These are phyloP conservation scores for Amphipoea oculea DNA, from an alignment of 2,888 invertebrate genomes.

Conservation along the genomic window DNA sequence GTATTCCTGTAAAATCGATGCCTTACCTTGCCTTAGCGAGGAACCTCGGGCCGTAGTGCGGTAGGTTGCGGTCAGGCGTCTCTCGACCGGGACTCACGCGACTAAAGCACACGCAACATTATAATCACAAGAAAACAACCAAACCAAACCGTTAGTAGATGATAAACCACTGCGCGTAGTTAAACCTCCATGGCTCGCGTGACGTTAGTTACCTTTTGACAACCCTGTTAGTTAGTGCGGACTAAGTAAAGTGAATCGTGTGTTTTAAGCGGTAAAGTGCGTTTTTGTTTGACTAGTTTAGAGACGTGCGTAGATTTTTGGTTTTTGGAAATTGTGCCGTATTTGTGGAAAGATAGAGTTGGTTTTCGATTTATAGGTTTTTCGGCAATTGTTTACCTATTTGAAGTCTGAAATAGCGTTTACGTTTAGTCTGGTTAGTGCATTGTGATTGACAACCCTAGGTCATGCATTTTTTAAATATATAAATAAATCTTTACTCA, in stretches of 20 bases:
- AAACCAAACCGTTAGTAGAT: constrained; percentile 71
- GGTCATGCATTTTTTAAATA: constrained; percentile 47
- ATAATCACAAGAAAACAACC: constrained; percentile 77
- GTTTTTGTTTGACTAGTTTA: constrained; percentile 27
- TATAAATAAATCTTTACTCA: constrained; percentile 15
- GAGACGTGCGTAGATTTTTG: background rate
- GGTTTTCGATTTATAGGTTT: constrained; percentile 21
- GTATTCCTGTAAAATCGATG: constrained; percentile 34
- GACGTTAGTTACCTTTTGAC: constrained; percentile 56
- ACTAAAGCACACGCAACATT: constrained; percentile 91
- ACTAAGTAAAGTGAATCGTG: constrained; percentile 39
- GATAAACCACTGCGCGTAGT: constrained; percentile 45
- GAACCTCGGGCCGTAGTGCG: constrained; percentile 97
- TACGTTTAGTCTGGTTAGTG: constrained; percentile 50
- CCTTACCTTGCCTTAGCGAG: constrained; percentile 95
- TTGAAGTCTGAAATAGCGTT: constrained; percentile 20
- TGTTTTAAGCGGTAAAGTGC: constrained; percentile 36
- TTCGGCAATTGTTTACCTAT: constrained; percentile 29
- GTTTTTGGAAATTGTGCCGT: constrained; percentile 20
- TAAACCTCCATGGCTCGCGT: constrained; percentile 53
- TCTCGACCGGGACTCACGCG: constrained; percentile 96
- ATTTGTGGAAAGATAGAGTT: background rate
- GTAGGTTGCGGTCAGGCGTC: constrained; percentile 95
- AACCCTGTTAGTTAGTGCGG: constrained; percentile 57
- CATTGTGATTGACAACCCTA: constrained; percentile 57